Percentiles rank a stretch among this genome's conserved stretches.
Evolutionary conservation across 1,140 invertebrate genomes (phyloP).

Genomic region (Trypoxylus dichotomus): DNA sequence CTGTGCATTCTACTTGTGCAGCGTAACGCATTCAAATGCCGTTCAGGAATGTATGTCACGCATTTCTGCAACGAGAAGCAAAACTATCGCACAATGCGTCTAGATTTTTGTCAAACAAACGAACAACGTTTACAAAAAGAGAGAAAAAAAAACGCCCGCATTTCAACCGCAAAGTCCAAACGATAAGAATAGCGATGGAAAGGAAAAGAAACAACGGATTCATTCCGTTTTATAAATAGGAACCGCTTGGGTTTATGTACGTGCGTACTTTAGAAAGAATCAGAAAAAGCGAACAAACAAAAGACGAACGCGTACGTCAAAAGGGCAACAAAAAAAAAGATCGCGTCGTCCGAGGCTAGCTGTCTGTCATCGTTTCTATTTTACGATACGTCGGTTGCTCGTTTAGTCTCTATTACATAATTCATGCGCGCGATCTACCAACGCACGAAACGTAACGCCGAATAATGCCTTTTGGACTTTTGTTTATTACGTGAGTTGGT

Average conservation of each 20-base stretch:
- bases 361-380: slow-evolving; percentile 24
- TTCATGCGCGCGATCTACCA: not conserved
- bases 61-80: not conserved
- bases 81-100: not conserved
- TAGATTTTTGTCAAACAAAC: not conserved
- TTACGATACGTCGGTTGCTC: not conserved
- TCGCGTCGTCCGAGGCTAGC: not conserved
- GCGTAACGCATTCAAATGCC: too few species aligned
- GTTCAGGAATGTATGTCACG: not conserved
- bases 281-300: not conserved
- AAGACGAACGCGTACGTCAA: not conserved
- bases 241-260: not conserved
- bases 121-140: not conserved
- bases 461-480: not conserved
- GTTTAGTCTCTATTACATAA: not conserved
- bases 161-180: not conserved
- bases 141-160: too few species aligned
- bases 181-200: not conserved
- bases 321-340: not conserved
- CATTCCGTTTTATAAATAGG: slow-evolving; percentile 10
- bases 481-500: not conserved
- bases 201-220: too few species aligned
- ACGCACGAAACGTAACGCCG: not conserved
- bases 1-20: too few species aligned
- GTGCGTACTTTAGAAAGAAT: not conserved